These are phyloP conservation scores for Toxotes chatareus DNA, from an alignment of 2,113 vertebrate species.

Conservation along the genomic window DNA sequence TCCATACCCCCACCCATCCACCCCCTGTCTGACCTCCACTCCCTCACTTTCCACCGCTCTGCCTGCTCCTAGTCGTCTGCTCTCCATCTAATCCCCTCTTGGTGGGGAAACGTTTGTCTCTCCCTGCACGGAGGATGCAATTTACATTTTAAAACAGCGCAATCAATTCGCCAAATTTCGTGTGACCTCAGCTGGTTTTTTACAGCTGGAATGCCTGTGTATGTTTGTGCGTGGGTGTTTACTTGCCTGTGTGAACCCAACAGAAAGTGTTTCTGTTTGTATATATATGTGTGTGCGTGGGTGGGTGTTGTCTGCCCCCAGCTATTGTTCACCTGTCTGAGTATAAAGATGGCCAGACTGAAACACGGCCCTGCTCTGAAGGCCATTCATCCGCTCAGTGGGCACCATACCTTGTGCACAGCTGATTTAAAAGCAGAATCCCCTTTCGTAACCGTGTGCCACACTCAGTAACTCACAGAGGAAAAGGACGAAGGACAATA, in stretches of 20 bases:
- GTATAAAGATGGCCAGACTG: constrained; percentile 10
- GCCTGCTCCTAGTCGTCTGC: neutral
- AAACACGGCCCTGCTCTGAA: constrained; percentile 26
- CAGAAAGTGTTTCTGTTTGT: neutral
- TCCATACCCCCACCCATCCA: too few species aligned
- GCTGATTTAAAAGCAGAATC: constrained; percentile 39
- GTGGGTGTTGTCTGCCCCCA: constrained; percentile 17
- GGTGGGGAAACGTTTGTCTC: neutral
- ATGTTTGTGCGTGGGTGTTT: constrained; percentile 27
- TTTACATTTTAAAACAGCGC: constrained; percentile 25
- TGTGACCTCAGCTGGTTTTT: constrained; percentile 23
- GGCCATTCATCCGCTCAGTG: constrained; percentile 35
- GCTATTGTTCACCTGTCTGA: constrained; percentile 44
- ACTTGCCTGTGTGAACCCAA: constrained; percentile 5
- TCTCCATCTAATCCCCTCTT: neutral
- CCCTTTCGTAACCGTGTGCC: constrained; percentile 11
- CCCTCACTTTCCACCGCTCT: neutral
- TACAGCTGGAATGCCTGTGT: constrained; percentile 20
- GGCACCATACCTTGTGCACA: constrained; percentile 10
- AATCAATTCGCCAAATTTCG: constrained; percentile 30
- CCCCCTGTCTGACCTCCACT: neutral
- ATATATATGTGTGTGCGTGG: neutral
- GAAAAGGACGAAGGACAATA: constrained; percentile 60
- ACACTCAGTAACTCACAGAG: constrained; percentile 63
- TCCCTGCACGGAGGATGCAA: constrained; percentile 1